These are phyloP conservation scores for Camponotus floridanus DNA, from an alignment of 1,140 invertebrate species.

Conservation along the genomic window DNA sequence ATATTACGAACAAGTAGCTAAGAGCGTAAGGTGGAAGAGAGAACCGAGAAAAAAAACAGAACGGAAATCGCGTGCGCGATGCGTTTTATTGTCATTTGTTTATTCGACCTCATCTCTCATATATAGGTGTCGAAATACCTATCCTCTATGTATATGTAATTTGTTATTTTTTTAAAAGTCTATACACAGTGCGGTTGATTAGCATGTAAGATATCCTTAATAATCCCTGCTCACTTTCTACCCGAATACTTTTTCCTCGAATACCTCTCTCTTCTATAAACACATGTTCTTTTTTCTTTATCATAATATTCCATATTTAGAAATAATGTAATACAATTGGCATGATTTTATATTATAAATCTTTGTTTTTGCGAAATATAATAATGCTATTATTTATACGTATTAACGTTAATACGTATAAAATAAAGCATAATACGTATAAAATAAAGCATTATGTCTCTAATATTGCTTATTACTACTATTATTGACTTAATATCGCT, in stretches of 20 bases:
- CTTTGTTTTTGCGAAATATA: neutral
- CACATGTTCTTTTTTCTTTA: neutral
- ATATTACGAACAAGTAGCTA: conserved; percentile 80
- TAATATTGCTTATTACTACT: neutral
- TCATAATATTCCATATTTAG: conserved; percentile 1
- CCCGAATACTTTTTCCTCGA: conserved; percentile 5
- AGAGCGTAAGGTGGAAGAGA: conserved; percentile 62
- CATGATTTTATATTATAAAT: neutral
- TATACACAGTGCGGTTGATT: conserved; percentile 82
- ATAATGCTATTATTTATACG: neutral
- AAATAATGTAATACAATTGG: conserved; percentile 1
- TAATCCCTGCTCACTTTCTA: conserved; percentile 41
- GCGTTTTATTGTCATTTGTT: conserved; percentile 79
- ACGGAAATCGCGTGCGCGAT: conserved; percentile 23
- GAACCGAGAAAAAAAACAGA: conserved; percentile 36
- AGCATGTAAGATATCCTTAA: conserved; percentile 77
- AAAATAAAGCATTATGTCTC: too few species aligned
- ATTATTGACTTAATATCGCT: neutral
- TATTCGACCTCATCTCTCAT: conserved; percentile 68
- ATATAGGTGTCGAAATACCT: conserved; percentile 70
- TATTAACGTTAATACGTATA: conserved; percentile 11
- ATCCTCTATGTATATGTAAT: conserved; percentile 82
- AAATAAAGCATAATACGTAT: too few species aligned
- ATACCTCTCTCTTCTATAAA: conserved; percentile 23
- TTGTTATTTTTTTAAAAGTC: conserved; percentile 87